These are phyloP conservation scores for Gila robusta DNA, from an alignment of 2,797 vertebrate genomes.

Conservation along the genomic window DNA sequence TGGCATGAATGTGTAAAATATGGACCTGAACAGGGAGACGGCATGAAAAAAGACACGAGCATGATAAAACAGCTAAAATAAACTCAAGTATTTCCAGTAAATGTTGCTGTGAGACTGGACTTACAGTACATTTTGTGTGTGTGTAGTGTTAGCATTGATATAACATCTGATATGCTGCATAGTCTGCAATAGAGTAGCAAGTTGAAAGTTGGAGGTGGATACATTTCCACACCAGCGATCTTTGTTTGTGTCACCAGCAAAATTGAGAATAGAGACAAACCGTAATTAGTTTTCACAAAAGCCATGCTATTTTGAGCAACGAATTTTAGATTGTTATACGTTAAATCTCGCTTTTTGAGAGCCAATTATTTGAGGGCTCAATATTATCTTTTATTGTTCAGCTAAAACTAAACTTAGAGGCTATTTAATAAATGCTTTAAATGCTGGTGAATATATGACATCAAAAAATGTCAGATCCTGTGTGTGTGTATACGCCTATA, in stretches of 20 bases:
- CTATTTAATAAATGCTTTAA: constrained; percentile 47
- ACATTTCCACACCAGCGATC: constrained; percentile 32
- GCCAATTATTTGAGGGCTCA: constrained; percentile 9
- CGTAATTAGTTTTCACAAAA: constrained; percentile 30
- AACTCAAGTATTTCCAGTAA: constrained; percentile 67
- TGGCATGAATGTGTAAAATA: not conserved
- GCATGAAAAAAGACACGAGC: not conserved
- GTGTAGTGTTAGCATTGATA: constrained; percentile 31
- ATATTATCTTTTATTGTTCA: not conserved
- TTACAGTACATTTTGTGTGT: constrained; percentile 51
- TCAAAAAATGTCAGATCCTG: constrained; percentile 14
- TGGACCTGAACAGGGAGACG: not conserved
- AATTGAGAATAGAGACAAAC: constrained; percentile 26
- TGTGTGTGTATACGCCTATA: constrained; percentile 53
- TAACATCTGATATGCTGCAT: constrained; percentile 70
- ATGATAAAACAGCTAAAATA: constrained; percentile 16
- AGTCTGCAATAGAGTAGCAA: constrained; percentile 68
- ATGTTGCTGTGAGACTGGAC: constrained; percentile 48
- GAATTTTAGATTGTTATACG: not conserved
- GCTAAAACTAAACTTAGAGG: constrained; percentile 22
- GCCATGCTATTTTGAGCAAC: constrained; percentile 36
- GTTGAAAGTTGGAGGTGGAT: constrained; percentile 59
- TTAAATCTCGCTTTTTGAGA: constrained; percentile 7
- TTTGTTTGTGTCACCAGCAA: constrained; percentile 40
- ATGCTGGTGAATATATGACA: constrained; percentile 62